Evolutionary conservation across 2,797 vertebrate genomes (phyloP).

Genomic region (Phalanger gymnotis): DNA sequence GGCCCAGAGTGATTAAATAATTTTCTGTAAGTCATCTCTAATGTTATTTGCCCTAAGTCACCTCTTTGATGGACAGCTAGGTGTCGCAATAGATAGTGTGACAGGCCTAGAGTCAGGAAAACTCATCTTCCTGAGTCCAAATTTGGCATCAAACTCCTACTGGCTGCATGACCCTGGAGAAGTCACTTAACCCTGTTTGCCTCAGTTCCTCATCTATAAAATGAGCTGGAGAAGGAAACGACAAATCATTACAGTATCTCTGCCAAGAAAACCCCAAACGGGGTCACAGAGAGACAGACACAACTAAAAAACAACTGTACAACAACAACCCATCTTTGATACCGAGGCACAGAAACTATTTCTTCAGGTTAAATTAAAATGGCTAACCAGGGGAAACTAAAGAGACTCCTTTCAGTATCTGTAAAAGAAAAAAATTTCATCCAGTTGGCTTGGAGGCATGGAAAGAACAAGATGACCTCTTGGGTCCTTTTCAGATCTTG

Average conservation of each 20-base stretch:
- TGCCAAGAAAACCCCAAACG: background rate
- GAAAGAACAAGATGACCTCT: background rate
- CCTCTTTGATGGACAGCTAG: background rate
- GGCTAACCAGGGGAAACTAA: background rate
- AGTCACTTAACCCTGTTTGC: background rate
- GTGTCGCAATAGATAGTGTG: background rate
- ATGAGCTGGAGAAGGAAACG: background rate
- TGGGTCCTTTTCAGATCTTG: background rate
- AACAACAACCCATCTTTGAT: background rate
- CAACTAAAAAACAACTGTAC: background rate
- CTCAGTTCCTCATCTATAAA: background rate
- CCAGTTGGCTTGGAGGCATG: background rate
- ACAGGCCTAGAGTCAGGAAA: background rate
- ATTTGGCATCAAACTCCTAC: background rate
- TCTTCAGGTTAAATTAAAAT: background rate
- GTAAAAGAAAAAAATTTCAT: background rate
- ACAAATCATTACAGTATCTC: background rate
- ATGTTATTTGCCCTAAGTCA: background rate
- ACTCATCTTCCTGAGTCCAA: background rate
- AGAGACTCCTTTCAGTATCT: background rate
- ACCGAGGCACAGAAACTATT: background rate
- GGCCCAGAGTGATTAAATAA: background rate
- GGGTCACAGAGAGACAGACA: background rate
- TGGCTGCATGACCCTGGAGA: background rate
- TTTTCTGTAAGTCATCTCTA: background rate